Conservation (phyloP, 2,113 vertebrate genomes). For the Parus major region DNA sequence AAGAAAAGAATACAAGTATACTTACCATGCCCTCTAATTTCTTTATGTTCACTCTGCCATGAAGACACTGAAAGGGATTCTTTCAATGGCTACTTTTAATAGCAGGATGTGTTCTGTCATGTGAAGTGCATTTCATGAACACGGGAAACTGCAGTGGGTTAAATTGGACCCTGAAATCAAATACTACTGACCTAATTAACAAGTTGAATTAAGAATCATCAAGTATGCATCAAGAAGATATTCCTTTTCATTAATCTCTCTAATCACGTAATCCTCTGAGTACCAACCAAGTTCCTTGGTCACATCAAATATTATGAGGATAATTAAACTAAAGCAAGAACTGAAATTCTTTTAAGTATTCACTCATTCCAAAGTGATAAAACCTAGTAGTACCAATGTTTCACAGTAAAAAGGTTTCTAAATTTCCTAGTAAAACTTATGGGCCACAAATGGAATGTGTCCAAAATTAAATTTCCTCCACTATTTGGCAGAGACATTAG, state of each 20-base stretch:
- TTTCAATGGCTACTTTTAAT: neutral
- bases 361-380: neutral
- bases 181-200: slow-evolving; percentile 32
- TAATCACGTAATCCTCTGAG: slow-evolving; percentile 20
- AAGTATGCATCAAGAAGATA: slow-evolving; percentile 21
- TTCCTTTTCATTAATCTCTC: slow-evolving; percentile 46
- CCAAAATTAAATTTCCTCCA: neutral
- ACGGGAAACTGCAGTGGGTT: neutral
- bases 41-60: neutral
- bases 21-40: neutral
- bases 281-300: neutral
- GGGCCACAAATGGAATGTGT: neutral
- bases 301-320: slow-evolving; percentile 31
- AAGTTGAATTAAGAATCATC: slow-evolving; percentile 40
- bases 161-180: slow-evolving; percentile 15
- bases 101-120: neutral
- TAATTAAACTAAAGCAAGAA: slow-evolving; percentile 30
- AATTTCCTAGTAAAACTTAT: neutral
- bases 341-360: neutral
- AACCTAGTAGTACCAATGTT: neutral
- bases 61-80: neutral
- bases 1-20: neutral
- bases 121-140: neutral
- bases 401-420: neutral
- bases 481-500: neutral